Conservation (phyloP, 2,113 vertebrate species). For the Panthera leo region DNA sequence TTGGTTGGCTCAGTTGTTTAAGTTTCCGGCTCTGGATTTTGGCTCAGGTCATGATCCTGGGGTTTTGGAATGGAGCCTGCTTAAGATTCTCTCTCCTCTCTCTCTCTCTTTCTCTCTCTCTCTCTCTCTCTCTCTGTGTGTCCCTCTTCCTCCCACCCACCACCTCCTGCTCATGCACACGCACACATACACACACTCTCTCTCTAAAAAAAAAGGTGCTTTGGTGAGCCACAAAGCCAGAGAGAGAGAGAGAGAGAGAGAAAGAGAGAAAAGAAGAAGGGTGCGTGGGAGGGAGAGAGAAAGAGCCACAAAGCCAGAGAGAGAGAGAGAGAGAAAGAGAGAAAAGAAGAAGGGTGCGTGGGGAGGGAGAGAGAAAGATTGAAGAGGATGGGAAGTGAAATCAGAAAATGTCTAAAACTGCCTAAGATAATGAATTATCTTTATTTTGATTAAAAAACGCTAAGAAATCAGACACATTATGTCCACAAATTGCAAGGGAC, state of each 20-base stretch:
- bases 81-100: no score
- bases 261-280: no score
- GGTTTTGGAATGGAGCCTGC: no score
- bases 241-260: background rate
- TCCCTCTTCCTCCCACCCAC: no score
- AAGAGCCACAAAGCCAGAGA: background rate
- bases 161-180: no score
- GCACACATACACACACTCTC: no score
- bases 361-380: background rate
- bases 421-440: background rate
- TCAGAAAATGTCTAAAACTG: constrained; percentile 44
- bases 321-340: background rate
- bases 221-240: background rate
- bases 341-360: no score
- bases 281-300: background rate
- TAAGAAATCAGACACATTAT: background rate
- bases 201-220: background rate
- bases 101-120: no score
- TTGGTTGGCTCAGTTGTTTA: background rate
- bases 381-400: background rate
- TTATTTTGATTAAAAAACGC: constrained; percentile 5
- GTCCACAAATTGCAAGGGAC: background rate
- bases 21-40: background rate
- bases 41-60: background rate
- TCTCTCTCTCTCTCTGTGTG: background rate